Base-by-base conservation (phyloP, 1,140 invertebrate genomes). In the Hormaphis cornu region DNA sequence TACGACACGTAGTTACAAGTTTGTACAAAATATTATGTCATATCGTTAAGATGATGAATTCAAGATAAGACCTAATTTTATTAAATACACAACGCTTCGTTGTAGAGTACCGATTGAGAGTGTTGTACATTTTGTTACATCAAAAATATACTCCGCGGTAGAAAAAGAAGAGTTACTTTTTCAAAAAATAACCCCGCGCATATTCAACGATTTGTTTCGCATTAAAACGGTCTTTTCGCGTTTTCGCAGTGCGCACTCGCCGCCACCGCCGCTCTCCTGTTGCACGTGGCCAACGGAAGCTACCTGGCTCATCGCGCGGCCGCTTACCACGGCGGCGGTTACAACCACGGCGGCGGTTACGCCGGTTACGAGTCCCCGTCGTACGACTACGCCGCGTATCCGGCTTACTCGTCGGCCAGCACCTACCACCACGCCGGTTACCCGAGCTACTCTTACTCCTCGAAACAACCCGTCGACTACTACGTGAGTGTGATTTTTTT, bases 341-440 rank as follows among this genome's bases (percentile, higher is more conserved):
- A 54, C n/a, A 16, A 54, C 8, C 52, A 54, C 30, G 52, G 54
- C n/a, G n/a, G n/a, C 6, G 33, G 20, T 24, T 40, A 58, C 35
- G 28, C 16, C 1, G 42, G 28, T 20, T 66, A 66, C 46, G 61
- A 66, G 0, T 24, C 24, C 2, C 61, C 44, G n/a, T 66, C 61
- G 6, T 66, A 66, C 20, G 54, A 58, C 28, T 48, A 44, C 18
- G 61, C 61, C 2, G 58, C 58, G 9, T 53, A 71, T 3, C 72
- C 72, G n/a, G 72, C 72, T n/a, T 70, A 73, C 37, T 30, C 42
- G 24, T 40, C 71, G n/a, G 73, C 72, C 18, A 42, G 71, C 28
- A 48, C 70, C 9, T 71, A 73, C 50, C 69, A 71, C 18, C 69
- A 71, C 18, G 48, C 69, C 3, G 59, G 56, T 22, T 37, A 61